phyloP scores from a whole-genome alignment of 2,113 vertebrate species.

The Rhabdornis inornatus region DNA sequence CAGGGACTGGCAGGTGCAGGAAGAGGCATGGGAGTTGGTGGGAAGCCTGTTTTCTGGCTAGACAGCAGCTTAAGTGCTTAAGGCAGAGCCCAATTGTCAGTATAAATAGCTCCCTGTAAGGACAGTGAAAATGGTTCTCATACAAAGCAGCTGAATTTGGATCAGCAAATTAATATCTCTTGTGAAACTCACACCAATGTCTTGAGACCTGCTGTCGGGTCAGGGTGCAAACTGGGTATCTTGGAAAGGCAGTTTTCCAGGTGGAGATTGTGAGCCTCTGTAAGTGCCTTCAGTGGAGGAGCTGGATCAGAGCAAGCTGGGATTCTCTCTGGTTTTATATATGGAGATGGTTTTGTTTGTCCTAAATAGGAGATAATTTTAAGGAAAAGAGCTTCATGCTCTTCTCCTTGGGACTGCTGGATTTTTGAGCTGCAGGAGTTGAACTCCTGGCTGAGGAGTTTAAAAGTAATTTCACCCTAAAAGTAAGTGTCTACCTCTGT shows the following conservation, averaged over 20 bases:
- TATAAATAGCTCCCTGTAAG: not conserved
- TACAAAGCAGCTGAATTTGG: not conserved
- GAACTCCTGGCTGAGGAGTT: not conserved
- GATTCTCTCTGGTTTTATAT: not conserved
- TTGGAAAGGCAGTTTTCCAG: not conserved
- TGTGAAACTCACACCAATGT: not conserved
- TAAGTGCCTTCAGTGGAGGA: not conserved
- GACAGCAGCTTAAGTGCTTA: not conserved
- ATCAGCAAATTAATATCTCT: not conserved
- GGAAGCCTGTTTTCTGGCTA: not conserved
- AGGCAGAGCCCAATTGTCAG: not conserved
- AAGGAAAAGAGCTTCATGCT: not conserved
- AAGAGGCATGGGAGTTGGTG: not conserved
- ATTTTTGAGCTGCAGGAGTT: not conserved
- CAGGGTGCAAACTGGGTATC: not conserved
- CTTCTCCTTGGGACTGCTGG: not conserved
- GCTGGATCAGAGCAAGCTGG: not conserved
- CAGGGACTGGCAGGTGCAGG: not conserved
- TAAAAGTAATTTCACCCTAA: not conserved
- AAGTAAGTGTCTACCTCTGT: not conserved
- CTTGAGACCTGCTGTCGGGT: not conserved
- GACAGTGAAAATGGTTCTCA: not conserved
- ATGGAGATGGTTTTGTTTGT: not conserved
- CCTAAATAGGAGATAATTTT: not conserved
- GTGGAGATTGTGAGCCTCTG: not conserved